Conservation (phyloP, 1,140 invertebrate genomes). For the Dinoponera quadriceps region DNA sequence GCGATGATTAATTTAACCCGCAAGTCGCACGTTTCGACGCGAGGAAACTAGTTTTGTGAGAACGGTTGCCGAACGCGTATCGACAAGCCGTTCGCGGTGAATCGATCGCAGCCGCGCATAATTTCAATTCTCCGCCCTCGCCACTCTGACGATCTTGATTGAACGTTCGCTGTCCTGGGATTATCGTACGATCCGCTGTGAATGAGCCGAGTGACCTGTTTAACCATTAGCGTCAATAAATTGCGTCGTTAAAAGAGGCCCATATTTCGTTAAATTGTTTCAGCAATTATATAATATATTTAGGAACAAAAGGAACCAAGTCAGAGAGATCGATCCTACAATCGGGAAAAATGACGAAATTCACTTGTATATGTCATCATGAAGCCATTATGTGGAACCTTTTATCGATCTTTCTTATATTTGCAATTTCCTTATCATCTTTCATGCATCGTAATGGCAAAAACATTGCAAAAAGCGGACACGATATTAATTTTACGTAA, state of each 20-base stretch:
- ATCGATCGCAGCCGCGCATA: constrained; percentile 60
- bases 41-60: constrained; percentile 37
- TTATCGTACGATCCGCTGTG: background rate
- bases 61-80: constrained; percentile 48
- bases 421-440: background rate
- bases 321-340: no score
- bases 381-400: background rate
- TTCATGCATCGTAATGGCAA: background rate
- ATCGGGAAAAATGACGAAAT: background rate
- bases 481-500: constrained; percentile 24
- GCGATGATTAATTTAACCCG: constrained; percentile 59
- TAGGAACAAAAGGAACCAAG: no score
- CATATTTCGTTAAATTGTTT: background rate
- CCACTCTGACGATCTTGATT: constrained; percentile 43
- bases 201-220: constrained; percentile 9
- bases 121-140: constrained; percentile 64
- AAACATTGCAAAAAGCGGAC: background rate
- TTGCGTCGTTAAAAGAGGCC: background rate
- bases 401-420: background rate
- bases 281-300: no score
- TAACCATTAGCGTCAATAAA: background rate
- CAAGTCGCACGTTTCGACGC: constrained; percentile 32
- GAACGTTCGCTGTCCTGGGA: constrained; percentile 17
- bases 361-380: background rate
- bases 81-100: constrained; percentile 62